Conservation (phyloP, 1,140 invertebrate species). For the Solenopsis fugax region DNA sequence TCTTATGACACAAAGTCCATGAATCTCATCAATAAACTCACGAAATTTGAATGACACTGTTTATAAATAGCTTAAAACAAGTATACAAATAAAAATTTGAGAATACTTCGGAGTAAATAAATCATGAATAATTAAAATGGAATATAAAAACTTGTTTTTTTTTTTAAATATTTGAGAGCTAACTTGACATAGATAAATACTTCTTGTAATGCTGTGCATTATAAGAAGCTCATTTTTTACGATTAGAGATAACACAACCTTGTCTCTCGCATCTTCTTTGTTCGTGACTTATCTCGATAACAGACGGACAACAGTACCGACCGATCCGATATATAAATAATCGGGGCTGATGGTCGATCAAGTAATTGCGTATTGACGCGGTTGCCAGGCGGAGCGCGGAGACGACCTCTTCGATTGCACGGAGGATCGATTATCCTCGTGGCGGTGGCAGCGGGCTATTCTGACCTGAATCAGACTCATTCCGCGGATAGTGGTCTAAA, state of each 20-base stretch:
- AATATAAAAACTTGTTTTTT: background rate
- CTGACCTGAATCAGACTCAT: slow-evolving; percentile 70
- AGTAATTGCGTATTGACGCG: slow-evolving; percentile 74
- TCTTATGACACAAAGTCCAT: background rate
- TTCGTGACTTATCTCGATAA: slow-evolving; percentile 28
- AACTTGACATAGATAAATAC: background rate
- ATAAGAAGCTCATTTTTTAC: background rate
- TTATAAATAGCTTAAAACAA: background rate
- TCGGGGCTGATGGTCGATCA: slow-evolving; percentile 65
- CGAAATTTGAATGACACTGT: background rate
- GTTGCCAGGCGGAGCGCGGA: slow-evolving; percentile 77
- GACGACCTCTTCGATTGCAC: slow-evolving; percentile 69
- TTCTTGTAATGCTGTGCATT: background rate
- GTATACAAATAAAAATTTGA: background rate
- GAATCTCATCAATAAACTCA: background rate
- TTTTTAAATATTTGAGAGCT: background rate
- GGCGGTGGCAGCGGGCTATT: slow-evolving; percentile 46
- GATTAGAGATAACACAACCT: background rate
- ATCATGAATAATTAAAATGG: background rate
- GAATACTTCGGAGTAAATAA: background rate
- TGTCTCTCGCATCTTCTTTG: slow-evolving; percentile 10
- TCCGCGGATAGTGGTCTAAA: slow-evolving; percentile 5
- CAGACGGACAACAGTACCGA: slow-evolving; percentile 14
- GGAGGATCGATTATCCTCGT: slow-evolving; percentile 75
- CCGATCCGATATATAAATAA: slow-evolving; percentile 75